Conservation (phyloP, 2,888 invertebrate genomes). For the Pantelozetes paolii region DNA sequence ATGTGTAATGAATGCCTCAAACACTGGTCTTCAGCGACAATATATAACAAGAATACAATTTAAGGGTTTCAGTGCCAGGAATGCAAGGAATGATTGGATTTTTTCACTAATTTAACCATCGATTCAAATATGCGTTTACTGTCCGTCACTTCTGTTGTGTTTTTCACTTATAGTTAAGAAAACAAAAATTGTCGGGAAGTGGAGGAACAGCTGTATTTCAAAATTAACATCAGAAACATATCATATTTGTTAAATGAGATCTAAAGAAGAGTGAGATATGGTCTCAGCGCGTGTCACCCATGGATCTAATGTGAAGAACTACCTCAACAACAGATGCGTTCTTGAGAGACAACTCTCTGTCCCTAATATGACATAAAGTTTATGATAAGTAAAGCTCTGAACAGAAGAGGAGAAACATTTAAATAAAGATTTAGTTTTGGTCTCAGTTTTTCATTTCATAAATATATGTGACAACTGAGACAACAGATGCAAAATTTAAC, state of each 20-base stretch:
- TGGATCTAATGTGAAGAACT: not conserved
- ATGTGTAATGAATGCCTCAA: not conserved
- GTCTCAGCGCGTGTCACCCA: slow-evolving; percentile 10
- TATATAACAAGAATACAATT: not conserved
- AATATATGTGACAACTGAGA: not conserved
- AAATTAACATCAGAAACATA: slow-evolving; percentile 23
- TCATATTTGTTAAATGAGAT: slow-evolving; percentile 28
- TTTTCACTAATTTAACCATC: slow-evolving; percentile 7
- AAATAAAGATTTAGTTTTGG: not conserved
- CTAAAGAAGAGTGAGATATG: not conserved
- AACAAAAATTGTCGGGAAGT: slow-evolving; percentile 31
- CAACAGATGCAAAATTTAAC: slow-evolving; percentile 2
- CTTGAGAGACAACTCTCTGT: not conserved
- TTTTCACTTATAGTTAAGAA: slow-evolving; percentile 17
- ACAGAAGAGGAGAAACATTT: not conserved
- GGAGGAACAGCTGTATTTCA: slow-evolving; percentile 25
- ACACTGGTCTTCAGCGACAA: slow-evolving; percentile 7
- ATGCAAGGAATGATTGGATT: not conserved
- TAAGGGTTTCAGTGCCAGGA: not conserved
- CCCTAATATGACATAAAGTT: not conserved
- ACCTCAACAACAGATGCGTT: slow-evolving; percentile 25
- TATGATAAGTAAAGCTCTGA: not conserved
- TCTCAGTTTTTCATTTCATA: not conserved
- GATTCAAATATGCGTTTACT: slow-evolving; percentile 16
- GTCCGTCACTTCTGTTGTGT: slow-evolving; percentile 13